Conservation (phyloP, 2,797 vertebrate species). For the Notamacropus eugenii region DNA sequence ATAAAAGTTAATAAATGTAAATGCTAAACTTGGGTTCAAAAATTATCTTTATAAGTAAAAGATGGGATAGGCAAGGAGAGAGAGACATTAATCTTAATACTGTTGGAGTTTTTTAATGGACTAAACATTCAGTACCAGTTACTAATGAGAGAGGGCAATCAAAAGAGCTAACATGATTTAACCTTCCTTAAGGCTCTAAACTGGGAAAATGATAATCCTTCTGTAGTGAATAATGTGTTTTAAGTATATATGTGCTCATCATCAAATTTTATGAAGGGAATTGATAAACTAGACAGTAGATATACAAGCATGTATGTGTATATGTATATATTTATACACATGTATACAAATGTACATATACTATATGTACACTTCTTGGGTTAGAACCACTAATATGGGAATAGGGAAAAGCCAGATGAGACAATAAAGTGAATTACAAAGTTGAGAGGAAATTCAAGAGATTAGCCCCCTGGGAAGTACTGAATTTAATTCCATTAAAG, state of each 20-base stretch:
- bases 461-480: not conserved
- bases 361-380: slow-evolving; percentile 10
- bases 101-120: not conserved
- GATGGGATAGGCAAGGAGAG: not conserved
- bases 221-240: not conserved
- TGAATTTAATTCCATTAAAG: slow-evolving; percentile 1
- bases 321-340: no score
- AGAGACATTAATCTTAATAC: not conserved
- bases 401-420: not conserved
- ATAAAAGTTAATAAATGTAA: not conserved
- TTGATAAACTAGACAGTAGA: not conserved
- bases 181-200: not conserved
- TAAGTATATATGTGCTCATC: not conserved
- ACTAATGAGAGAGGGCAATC: not conserved
- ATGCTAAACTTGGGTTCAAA: not conserved
- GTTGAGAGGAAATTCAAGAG: slow-evolving; percentile 20
- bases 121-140: not conserved
- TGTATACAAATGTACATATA: no score
- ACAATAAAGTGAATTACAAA: slow-evolving; percentile 32
- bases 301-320: no score
- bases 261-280: not conserved
- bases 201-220: not conserved
- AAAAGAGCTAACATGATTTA: not conserved
- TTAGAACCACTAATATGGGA: slow-evolving; percentile 46
- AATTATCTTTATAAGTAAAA: not conserved